These are phyloP conservation scores for Saguinus imperator DNA, from an alignment of 2,113 vertebrate species.

Conservation along the genomic window DNA sequence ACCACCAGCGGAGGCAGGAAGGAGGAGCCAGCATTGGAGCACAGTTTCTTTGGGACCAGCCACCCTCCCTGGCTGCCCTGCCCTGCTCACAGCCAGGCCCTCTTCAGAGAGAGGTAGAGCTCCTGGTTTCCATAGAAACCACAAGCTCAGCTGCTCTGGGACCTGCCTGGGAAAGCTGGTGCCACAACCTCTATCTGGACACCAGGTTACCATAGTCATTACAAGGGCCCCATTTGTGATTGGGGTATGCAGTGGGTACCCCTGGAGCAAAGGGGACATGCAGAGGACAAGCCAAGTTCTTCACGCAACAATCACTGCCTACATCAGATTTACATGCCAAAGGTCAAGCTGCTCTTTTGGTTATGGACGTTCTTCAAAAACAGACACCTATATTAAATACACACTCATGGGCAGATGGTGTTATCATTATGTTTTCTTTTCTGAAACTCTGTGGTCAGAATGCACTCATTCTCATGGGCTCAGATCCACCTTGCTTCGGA, in stretches of 20 bases:
- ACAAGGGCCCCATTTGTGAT: background rate
- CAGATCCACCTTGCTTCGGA: background rate
- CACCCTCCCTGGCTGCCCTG: background rate
- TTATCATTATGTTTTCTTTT: background rate
- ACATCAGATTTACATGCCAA: background rate
- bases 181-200: background rate
- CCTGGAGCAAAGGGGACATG: background rate
- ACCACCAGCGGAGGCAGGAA: no score
- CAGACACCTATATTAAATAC: background rate
- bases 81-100: background rate
- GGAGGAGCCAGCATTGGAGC: background rate
- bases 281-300: background rate
- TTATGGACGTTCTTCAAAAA: background rate
- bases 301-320: no score
- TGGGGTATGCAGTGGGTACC: background rate
- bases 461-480: background rate
- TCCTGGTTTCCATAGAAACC: background rate
- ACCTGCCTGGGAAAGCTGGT: background rate
- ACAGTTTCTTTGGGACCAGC: background rate
- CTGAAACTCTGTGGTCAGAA: background rate
- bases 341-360: background rate
- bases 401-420: background rate
- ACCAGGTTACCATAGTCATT: no score
- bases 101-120: background rate
- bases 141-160: background rate